Evolutionary conservation across 2,113 vertebrate species (phyloP).

Genomic region (Nycticebus coucang): DNA sequence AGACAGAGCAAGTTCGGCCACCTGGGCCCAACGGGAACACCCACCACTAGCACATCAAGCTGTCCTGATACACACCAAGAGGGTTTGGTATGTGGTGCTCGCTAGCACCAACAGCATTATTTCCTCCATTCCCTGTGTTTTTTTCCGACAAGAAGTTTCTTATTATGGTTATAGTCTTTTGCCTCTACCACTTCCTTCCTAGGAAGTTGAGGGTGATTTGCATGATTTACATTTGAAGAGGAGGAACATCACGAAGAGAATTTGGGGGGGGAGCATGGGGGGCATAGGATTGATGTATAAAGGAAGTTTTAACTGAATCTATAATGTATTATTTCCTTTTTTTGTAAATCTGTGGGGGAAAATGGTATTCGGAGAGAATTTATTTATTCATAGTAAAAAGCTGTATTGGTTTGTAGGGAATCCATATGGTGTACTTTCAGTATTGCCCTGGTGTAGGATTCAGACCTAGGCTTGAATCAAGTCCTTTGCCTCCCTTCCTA

Average conservation of each 20-base stretch:
- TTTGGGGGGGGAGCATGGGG: too few species aligned
- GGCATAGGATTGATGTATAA: not conserved
- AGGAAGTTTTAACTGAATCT: not conserved
- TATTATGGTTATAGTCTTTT: not conserved
- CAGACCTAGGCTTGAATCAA: constrained; percentile 5
- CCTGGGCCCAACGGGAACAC: not conserved
- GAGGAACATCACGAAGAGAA: not conserved
- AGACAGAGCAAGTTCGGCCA: not conserved
- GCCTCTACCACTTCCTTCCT: not conserved
- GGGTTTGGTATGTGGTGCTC: not conserved
- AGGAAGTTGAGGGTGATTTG: not conserved
- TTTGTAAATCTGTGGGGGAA: not conserved
- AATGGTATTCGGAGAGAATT: not conserved
- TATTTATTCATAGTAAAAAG: constrained; percentile 42
- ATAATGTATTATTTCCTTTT: constrained; percentile 8
- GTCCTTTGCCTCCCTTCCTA: not conserved
- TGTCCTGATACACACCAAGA: not conserved
- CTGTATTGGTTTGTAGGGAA: constrained; percentile 5
- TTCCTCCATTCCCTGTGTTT: not conserved
- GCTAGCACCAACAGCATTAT: not conserved
- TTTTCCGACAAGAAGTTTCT: constrained; percentile 1
- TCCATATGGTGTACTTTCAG: constrained; percentile 1
- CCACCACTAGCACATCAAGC: not conserved
- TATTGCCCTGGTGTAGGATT: constrained; percentile 34
- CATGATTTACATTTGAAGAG: constrained; percentile 10